Evolutionary conservation across 2,113 vertebrate species (phyloP).

Genomic region (Melierax canorus): DNA sequence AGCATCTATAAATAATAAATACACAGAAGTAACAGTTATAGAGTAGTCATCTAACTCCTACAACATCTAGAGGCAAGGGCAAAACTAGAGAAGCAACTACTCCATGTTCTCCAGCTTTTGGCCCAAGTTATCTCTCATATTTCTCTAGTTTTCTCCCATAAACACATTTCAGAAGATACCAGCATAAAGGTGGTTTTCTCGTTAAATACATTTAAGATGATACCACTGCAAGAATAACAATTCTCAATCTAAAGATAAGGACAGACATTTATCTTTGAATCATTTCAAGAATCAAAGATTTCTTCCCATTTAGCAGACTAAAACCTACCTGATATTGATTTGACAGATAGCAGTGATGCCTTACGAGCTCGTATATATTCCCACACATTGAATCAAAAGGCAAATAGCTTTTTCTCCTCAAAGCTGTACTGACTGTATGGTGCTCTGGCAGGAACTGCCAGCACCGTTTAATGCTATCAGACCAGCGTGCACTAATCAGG

Average conservation of each 20-base stretch:
- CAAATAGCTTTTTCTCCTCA: background rate
- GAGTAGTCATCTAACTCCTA: background rate
- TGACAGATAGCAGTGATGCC: background rate
- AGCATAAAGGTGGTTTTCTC: background rate
- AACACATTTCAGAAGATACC: background rate
- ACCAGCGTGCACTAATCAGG: background rate
- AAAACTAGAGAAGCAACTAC: background rate
- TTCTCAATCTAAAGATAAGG: background rate
- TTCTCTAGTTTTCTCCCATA: background rate
- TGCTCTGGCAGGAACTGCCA: background rate
- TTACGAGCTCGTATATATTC: fast-evolving
- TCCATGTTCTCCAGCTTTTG: background rate
- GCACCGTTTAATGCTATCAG: background rate
- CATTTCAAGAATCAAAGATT: background rate
- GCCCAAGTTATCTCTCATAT: background rate
- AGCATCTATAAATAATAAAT: background rate
- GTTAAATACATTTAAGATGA: background rate
- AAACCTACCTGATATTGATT: background rate
- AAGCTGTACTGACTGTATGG: background rate
- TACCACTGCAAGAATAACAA: background rate
- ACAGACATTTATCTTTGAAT: background rate
- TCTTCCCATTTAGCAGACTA: background rate
- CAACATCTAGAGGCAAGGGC: background rate
- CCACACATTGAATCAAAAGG: background rate
- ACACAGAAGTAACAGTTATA: background rate